Base-by-base conservation (phyloP, 2,797 vertebrate genomes). In the Coreius guichenoti region DNA sequence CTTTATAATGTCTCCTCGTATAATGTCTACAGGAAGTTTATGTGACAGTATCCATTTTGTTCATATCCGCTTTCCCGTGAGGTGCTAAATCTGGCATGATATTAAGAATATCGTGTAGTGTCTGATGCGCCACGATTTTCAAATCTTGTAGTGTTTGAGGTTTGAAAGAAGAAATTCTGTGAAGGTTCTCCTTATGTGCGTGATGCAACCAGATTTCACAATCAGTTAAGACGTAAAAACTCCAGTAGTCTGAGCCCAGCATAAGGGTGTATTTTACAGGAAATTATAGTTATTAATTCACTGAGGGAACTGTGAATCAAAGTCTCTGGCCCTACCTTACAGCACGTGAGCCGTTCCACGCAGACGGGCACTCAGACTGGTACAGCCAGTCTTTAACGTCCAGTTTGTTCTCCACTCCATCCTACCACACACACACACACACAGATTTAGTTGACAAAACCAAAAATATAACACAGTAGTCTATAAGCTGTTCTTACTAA, bases 341-440 rank as follows among this genome's bases (percentile, higher is more conserved):
- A 77, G 96, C 97, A 79, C 98, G 97, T 0, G 98, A 98, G 56
- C 97, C 98, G 45, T 99, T 99, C 98, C 97, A 99, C 1, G 96
- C 95, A 72, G 97, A 95, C 56, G 97, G 97, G 87, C 95, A 97
- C 85, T 96, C 96, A 0, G 97, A 99, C 94, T 95, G 96, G 76
- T 97, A 97, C 0, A 97, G 98, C 98, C 98, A 99, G 5, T 98
- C 97, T 91, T 85, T 97, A 70, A 94, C 92, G 90, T 99, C 97
- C 88, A 99, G 92, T 91, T 98, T 99, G 92, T 98, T 98, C 90
- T 98, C 98, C 88, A 99, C 95, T n/a, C 96, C 96, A 92, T 99
- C 97, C 98, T 99, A 91, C 19, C 81, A 86, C 72, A 14, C 23
- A 19, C 9, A 78, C 72, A 54, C 3, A 43, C 17, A 39, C 54